A percentile compares a stretch with the other conserved stretches of the same genome.
phyloP scores from a whole-genome alignment of 1,140 invertebrate genomes.

The Megalonaias nervosa region DNA sequence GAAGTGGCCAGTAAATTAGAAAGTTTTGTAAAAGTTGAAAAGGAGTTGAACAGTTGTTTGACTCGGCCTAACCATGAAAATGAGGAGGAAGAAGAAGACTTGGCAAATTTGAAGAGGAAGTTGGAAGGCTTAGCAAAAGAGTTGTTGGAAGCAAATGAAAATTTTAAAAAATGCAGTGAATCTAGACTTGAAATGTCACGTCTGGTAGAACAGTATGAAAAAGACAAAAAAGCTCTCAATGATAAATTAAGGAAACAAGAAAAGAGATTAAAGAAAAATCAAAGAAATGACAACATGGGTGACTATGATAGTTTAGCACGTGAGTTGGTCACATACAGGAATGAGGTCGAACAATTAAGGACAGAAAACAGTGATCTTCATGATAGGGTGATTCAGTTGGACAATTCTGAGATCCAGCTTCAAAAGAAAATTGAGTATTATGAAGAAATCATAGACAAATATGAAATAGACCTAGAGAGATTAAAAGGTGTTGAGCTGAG shows the following conservation, averaged over 20 bases:
- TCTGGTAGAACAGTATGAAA: conserved; percentile 16
- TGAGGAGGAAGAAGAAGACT: conserved; percentile 29
- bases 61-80: conserved; percentile 7
- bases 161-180: too few species aligned
- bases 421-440: conserved; percentile 41
- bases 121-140: background rate
- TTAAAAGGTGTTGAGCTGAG: conserved; percentile 9
- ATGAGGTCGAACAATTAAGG: conserved; percentile 49
- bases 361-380: conserved; percentile 47
- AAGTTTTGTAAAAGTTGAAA: conserved; percentile 7
- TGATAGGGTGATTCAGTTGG: conserved; percentile 47
- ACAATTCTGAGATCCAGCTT: conserved; percentile 42
- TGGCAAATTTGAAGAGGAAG: conserved; percentile 24
- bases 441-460: conserved; percentile 32
- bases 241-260: conserved; percentile 30
- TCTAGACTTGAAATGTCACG: too few species aligned
- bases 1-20: conserved; percentile 14
- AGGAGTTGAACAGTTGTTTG: background rate
- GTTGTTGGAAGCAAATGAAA: too few species aligned
- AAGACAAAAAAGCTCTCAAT: conserved; percentile 39
- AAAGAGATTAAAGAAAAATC: conserved; percentile 29
- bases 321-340: conserved; percentile 31
- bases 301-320: conserved; percentile 24
- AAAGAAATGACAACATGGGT: conserved; percentile 35
- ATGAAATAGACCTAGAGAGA: conserved; percentile 17